These are phyloP conservation scores for Sylvilagus bachmani DNA, from an alignment of 2,113 vertebrate genomes.

Conservation along the genomic window DNA sequence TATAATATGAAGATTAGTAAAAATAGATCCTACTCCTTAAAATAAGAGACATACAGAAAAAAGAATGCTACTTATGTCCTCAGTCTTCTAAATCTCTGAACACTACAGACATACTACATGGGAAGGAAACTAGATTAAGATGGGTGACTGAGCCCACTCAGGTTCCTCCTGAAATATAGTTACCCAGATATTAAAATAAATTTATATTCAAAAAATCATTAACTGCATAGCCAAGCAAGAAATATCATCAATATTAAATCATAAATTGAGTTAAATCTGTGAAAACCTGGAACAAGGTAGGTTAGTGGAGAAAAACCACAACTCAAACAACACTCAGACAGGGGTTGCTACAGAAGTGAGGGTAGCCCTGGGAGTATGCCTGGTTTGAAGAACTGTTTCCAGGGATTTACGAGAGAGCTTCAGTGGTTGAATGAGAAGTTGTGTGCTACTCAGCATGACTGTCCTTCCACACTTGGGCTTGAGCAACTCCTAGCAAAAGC, in stretches of 20 bases:
- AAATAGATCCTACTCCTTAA: conserved; percentile 60
- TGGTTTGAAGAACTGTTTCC: neutral
- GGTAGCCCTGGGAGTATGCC: no score
- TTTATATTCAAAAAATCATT: neutral
- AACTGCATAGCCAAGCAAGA: neutral
- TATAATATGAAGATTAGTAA: conserved; percentile 63
- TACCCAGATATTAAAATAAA: neutral
- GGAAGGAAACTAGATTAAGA: neutral
- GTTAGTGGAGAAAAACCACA: neutral
- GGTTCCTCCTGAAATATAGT: neutral
- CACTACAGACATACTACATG: neutral
- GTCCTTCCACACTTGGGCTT: neutral
- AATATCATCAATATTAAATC: neutral
- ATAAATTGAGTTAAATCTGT: conserved; percentile 18
- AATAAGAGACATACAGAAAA: neutral
- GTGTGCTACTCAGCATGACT: neutral
- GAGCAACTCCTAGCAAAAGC: neutral
- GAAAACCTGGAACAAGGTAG: neutral
- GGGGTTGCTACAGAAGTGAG: neutral
- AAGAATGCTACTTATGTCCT: neutral
- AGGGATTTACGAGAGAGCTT: neutral
- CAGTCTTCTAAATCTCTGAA: neutral
- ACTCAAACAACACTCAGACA: accelerated
- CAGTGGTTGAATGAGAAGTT: neutral
- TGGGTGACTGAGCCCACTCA: neutral